Evolutionary conservation across 2,888 invertebrate genomes (phyloP).

Genomic region (Myathropa florea): DNA sequence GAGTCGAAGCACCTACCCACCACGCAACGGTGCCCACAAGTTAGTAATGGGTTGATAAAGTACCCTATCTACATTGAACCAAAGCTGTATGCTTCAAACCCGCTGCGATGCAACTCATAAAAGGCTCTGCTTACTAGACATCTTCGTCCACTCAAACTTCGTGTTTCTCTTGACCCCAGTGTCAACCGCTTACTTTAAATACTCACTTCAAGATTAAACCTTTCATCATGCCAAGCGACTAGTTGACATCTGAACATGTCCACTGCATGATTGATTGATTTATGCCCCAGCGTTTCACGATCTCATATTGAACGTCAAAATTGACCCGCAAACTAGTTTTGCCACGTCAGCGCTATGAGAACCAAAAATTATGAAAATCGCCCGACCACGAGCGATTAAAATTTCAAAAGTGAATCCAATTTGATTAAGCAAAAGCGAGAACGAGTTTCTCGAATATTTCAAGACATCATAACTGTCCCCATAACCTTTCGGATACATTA

Average conservation of each 20-base stretch:
- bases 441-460: not conserved
- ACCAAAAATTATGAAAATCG: not conserved
- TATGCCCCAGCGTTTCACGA: not conserved
- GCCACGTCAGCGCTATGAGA: not conserved
- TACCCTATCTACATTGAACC: too few relatives aligned
- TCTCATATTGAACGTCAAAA: not conserved
- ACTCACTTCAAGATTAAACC: too few relatives aligned
- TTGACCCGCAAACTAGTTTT: not conserved
- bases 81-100: too few relatives aligned
- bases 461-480: not conserved
- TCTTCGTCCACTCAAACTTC: too few relatives aligned
- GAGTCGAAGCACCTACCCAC: too few relatives aligned
- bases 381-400: not conserved
- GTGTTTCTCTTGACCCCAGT: too few relatives aligned
- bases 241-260: not conserved
- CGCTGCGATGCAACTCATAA: too few relatives aligned
- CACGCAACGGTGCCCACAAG: too few relatives aligned
- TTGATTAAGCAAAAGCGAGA: not conserved
- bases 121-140: too few relatives aligned
- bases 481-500: not conserved
- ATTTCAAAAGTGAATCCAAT: not conserved
- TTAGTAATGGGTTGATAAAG: too few relatives aligned
- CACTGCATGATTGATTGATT: not conserved
- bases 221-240: not conserved
- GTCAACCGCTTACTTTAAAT: too few relatives aligned